A percentile compares a stretch with the other conserved stretches of the same genome.
phyloP scores from a whole-genome alignment of 2,113 vertebrate species.

The Erpornis zantholeuca region DNA sequence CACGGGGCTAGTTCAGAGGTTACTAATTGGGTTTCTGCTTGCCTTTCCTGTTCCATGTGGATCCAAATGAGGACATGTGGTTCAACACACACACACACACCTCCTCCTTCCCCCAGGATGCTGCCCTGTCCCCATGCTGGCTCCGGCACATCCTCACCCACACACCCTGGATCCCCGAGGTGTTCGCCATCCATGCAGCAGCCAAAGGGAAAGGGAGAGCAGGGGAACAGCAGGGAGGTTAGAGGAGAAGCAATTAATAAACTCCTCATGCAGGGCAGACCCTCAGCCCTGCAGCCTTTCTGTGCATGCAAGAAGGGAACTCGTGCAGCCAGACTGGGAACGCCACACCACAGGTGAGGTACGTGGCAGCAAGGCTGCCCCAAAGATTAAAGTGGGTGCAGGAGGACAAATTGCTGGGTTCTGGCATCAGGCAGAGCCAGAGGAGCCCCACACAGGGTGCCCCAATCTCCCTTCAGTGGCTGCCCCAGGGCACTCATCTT shows the following conservation, averaged over 20 bases:
- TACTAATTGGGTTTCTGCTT: slow-evolving; percentile 66
- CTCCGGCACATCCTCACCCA: neutral
- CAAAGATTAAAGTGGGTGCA: fast-evolving
- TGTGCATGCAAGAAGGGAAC: fast-evolving
- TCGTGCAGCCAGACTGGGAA: neutral
- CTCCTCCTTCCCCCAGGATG: neutral
- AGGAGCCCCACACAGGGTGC: neutral
- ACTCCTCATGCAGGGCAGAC: neutral
- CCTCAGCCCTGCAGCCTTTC: neutral
- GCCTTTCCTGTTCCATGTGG: slow-evolving; percentile 10
- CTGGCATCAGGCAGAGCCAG: neutral
- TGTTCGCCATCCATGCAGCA: neutral
- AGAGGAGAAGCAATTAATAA: neutral
- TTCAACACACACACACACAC: neutral
- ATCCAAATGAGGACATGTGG: slow-evolving; percentile 24
- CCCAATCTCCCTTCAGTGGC: neutral
- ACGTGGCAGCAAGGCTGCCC: neutral
- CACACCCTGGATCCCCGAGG: fast-evolving
- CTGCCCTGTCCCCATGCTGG: fast-evolving
- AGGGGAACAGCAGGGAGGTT: neutral
- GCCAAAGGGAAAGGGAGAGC: neutral
- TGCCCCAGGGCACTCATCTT: neutral
- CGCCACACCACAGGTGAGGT: fast-evolving
- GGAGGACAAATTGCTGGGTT: neutral
- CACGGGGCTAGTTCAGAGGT: slow-evolving; percentile 52